phyloP scores from a whole-genome alignment of 92 coral and sea anemone genomes.

The Porites cylindrica region DNA sequence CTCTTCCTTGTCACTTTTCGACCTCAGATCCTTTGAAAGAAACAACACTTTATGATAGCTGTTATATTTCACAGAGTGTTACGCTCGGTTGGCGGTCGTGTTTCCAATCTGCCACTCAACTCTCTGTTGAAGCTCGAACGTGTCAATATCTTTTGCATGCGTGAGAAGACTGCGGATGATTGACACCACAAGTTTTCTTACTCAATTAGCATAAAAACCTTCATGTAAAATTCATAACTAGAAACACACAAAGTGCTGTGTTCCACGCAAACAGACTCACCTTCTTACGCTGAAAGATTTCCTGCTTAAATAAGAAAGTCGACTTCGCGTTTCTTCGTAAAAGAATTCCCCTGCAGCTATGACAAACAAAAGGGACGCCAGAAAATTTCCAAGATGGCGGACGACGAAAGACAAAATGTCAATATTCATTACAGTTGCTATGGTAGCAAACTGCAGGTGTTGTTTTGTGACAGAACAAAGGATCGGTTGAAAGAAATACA shows the following conservation, averaged over 20 bases:
- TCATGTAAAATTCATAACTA: conserved; percentile 69
- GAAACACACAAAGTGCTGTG: conserved; percentile 27
- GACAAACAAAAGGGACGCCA: conserved; percentile 54
- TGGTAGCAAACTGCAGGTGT: conserved; percentile 92
- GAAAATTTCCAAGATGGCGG: conserved; percentile 89
- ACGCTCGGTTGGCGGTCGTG: conserved; percentile 99
- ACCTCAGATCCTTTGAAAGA: conserved; percentile 52
- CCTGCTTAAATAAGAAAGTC: neutral
- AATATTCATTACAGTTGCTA: conserved; percentile 90
- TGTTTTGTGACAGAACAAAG: conserved; percentile 36
- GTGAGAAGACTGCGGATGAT: conserved; percentile 86
- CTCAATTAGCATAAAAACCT: conserved; percentile 79
- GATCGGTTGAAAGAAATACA: conserved; percentile 7
- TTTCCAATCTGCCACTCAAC: conserved; percentile 96
- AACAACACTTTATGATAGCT: conserved; percentile 70
- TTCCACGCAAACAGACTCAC: neutral
- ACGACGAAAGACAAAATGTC: conserved; percentile 80
- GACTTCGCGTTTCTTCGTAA: neutral
- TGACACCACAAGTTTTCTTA: conserved; percentile 71
- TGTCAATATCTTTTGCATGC: conserved; percentile 90
- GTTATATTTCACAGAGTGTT: conserved; percentile 89
- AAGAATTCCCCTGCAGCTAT: neutral
- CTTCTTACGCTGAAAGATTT: conserved; percentile 12
- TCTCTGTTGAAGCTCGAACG: conserved; percentile 88
- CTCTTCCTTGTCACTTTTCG: conserved; percentile 26